phyloP scores from a whole-genome alignment of 1,140 invertebrate genomes.

The Notospermus geniculatus region DNA sequence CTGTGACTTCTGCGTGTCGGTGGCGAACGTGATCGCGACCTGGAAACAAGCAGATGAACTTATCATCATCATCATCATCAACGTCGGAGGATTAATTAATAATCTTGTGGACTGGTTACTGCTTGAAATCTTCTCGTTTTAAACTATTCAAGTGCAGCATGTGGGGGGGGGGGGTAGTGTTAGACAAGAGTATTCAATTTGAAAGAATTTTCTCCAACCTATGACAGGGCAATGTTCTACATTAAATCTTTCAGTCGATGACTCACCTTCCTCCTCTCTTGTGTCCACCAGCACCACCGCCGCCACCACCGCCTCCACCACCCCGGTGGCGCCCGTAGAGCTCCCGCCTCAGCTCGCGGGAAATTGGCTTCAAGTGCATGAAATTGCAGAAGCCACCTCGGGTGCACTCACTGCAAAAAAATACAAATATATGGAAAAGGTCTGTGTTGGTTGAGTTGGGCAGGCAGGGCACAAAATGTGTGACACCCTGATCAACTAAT shows the following conservation, averaged over 20 bases:
- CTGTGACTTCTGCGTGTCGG: slow-evolving; percentile 39
- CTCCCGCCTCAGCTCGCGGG: slow-evolving; percentile 79
- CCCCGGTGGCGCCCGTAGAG: slow-evolving; percentile 63
- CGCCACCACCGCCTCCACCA: slow-evolving; percentile 31
- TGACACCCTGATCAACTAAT: no score
- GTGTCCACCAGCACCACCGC: not conserved
- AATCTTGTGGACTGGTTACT: not conserved
- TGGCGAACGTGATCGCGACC: slow-evolving; percentile 47
- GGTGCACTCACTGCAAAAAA: slow-evolving; percentile 78
- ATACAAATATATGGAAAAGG: not conserved
- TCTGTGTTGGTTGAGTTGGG: no score
- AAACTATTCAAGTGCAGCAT: slow-evolving; percentile 17
- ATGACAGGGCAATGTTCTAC: not conserved
- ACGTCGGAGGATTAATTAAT: not conserved
- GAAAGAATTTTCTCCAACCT: not conserved
- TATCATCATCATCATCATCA: not conserved
- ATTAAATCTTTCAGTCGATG: not conserved
- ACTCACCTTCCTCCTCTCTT: not conserved
- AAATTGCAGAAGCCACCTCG: slow-evolving; percentile 99
- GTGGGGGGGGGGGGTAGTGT: not conserved
- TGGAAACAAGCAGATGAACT: slow-evolving; percentile 11
- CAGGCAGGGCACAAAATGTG: no score
- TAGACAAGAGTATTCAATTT: not conserved
- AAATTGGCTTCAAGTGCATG: slow-evolving; percentile 99
- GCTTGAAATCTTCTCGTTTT: no score